Conservation (phyloP, 2,888 invertebrate genomes). For the Paralinhomoeus sp. region DNA sequence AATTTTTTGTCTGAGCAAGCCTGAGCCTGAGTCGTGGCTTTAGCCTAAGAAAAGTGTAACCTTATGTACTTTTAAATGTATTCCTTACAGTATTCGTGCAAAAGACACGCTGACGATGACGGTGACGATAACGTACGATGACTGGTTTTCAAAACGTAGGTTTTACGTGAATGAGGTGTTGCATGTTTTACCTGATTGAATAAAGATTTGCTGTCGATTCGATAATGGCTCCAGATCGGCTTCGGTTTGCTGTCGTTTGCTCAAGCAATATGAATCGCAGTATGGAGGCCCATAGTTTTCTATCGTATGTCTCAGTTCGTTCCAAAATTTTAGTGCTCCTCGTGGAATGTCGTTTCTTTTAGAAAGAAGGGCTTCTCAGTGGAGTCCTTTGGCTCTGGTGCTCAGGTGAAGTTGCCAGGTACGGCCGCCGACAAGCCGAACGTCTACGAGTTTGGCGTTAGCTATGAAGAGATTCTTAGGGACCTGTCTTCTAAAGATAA, state of each 20-base stretch:
- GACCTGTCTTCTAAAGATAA: constrained; percentile 73
- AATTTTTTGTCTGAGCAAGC: no score
- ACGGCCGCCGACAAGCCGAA: constrained; percentile 71
- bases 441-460: constrained; percentile 80
- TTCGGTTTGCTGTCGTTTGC: constrained; percentile 64
- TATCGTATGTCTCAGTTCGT: constrained; percentile 35
- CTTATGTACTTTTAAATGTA: no score
- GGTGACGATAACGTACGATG: no score
- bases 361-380: constrained; percentile 91
- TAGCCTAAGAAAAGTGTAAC: no score
- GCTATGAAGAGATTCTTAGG: constrained; percentile 79
- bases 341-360: constrained; percentile 11
- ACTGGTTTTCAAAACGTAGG: no score
- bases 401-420: constrained; percentile 73
- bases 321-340: not conserved
- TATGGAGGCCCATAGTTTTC: constrained; percentile 95
- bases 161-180: no score
- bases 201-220: no score
- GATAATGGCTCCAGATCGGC: no score
- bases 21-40: no score
- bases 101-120: no score
- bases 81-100: no score
- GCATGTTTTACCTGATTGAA: no score
- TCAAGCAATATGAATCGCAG: constrained; percentile 98
- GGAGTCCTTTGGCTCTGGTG: constrained; percentile 31